Evolutionary conservation across 1,140 invertebrate species (phyloP).

Genomic region (Temnothorax curvispinosus): DNA sequence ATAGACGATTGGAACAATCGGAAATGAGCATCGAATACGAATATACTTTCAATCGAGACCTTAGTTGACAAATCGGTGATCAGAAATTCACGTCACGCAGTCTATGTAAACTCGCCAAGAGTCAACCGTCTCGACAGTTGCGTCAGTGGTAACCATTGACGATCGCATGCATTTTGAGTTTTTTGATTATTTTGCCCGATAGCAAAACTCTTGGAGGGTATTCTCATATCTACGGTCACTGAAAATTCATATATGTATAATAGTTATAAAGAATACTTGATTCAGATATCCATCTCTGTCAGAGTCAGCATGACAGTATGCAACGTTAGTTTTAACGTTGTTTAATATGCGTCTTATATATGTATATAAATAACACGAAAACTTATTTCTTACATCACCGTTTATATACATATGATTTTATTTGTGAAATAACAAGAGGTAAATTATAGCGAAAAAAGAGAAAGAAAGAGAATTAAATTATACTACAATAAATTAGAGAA

Average conservation of each 20-base stretch:
- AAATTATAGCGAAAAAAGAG: not conserved
- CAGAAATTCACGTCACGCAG: conserved; percentile 67
- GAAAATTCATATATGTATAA: not conserved
- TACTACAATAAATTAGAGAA: not conserved
- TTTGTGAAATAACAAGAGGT: not conserved
- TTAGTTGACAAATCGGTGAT: conserved; percentile 70
- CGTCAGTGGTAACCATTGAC: conserved; percentile 58
- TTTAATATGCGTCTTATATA: not conserved
- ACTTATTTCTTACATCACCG: not conserved
- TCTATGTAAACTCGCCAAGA: not conserved
- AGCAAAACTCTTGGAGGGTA: not conserved
- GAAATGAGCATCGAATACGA: conserved; percentile 69
- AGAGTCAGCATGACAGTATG: too few relatives aligned
- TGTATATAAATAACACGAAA: not conserved
- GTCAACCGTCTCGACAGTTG: conserved; percentile 26
- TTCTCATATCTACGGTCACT: not conserved
- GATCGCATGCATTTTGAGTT: not conserved
- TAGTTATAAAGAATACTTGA: not conserved
- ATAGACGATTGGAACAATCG: conserved; percentile 38
- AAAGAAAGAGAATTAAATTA: not conserved
- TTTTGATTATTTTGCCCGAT: not conserved
- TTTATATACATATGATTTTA: not conserved
- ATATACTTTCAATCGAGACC: conserved; percentile 67
- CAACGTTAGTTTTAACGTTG: not conserved
- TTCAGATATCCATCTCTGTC: not conserved